Conservation (phyloP, 2,888 invertebrate genomes). For the Cosmia pyralina region DNA sequence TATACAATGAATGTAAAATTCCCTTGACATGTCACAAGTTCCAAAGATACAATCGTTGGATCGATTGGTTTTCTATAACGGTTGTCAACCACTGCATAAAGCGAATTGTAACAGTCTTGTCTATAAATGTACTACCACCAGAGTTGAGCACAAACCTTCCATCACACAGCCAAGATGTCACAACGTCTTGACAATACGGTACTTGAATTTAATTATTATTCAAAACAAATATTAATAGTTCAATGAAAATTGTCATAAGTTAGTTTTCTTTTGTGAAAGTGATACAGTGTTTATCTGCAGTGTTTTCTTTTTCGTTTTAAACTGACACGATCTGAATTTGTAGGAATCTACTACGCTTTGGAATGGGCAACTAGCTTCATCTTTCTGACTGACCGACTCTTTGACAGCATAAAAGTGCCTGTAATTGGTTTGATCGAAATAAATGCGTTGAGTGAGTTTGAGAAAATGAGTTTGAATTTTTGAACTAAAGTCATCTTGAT, state of each 20-base stretch:
- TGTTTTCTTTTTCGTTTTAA: constrained; percentile 29
- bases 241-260: background rate
- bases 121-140: constrained; percentile 83
- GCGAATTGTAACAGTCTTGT: constrained; percentile 74
- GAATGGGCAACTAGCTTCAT: background rate
- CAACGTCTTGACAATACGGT: constrained; percentile 83
- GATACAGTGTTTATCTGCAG: constrained; percentile 48
- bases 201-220: constrained; percentile 35
- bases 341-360: background rate
- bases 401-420: background rate
- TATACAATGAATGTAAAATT: background rate
- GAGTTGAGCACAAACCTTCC: constrained; percentile 74
- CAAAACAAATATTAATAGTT: background rate
- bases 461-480: background rate
- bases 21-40: constrained; percentile 7
- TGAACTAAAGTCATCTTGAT: background rate
- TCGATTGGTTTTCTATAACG: constrained; percentile 55
- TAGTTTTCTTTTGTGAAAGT: constrained; percentile 57
- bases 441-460: no score
- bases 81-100: constrained; percentile 74
- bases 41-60: constrained; percentile 10
- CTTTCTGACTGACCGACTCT: background rate
- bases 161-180: constrained; percentile 83
- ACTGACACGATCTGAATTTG: background rate
- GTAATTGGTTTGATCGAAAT: background rate